Base-by-base conservation (phyloP, 2,888 invertebrate species). In the Willowsia nigromaculata region DNA sequence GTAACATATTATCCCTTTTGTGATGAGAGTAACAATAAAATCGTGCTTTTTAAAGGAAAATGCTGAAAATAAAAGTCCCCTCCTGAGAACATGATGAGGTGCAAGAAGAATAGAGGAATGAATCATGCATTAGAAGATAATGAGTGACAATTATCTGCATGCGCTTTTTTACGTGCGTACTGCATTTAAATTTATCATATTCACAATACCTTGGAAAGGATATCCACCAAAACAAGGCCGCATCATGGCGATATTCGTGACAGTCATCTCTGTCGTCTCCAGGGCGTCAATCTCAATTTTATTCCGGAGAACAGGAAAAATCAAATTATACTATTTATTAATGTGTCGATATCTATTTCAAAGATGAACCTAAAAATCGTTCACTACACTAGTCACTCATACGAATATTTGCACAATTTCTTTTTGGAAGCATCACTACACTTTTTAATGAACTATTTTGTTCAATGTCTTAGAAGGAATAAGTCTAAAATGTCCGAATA, bases 181-280 rank as follows among this genome's bases (percentile, higher is more conserved):
- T 43, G 11, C 3, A 43, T 43, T 9, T 43, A 62, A 47, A 37
- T 53, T 11, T 33, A 18, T 25, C n/a, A 30, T 1, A 43, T 37
- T 37, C 53, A 11, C 47, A 18, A 13, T 93, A 94, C 95, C 95
- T 94, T 95, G 95, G 93, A 94, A 95, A n/a, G 95, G 94, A 92
- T 95, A 95, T 93, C 94, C 94, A 92, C 94, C 93, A 92, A 94
- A 94, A 93, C 94, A 94, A 74, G 94, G 94, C 92, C 94, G 94
- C 94, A 95, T 94, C 94, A 94, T 94, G 90, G 94, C 94, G 91
- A 94, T 94, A 93, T 94, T 94, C 81, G 94, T 94, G 93, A 94
- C 94, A 93, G 94, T 94, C 94, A 94, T 94, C 91, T 93, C 94
- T 94, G 92, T 94, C 94, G 82, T 92, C 91, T 92, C 92, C 92